These are phyloP conservation scores for Hypomecis punctinalis DNA, from an alignment of 2,888 invertebrate species.

Conservation along the genomic window DNA sequence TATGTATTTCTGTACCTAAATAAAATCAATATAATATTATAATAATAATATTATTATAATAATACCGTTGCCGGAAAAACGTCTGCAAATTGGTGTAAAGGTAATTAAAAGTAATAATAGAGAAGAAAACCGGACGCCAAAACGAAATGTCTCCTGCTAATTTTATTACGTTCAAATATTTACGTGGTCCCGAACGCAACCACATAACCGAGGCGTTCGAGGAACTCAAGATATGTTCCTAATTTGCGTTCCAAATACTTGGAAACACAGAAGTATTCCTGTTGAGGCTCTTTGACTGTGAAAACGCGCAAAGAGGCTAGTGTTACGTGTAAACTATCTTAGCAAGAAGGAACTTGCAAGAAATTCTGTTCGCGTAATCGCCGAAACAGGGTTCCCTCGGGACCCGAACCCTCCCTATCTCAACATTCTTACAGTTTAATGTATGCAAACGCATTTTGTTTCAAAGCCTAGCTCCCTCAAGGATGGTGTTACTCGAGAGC, in stretches of 20 bases:
- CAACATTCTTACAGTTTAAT: slow-evolving; percentile 84
- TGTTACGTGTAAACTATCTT: slow-evolving; percentile 81
- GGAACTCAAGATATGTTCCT: slow-evolving; percentile 73
- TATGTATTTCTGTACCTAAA: too few relatives aligned
- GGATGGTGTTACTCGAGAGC: slow-evolving; percentile 76
- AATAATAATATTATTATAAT: too few relatives aligned
- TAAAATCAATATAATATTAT: too few relatives aligned
- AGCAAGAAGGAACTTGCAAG: slow-evolving; percentile 72
- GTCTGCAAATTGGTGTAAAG: too few relatives aligned
- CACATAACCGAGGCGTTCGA: slow-evolving; percentile 50
- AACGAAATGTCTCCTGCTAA: slow-evolving; percentile 49
- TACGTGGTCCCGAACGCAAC: slow-evolving; percentile 59
- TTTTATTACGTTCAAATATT: slow-evolving; percentile 73
- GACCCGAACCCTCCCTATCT: slow-evolving; percentile 79
- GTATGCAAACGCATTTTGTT: slow-evolving; percentile 86
- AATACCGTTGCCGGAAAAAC: too few relatives aligned
- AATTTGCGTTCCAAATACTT: slow-evolving; percentile 84
- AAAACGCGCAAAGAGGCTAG: slow-evolving; percentile 78
- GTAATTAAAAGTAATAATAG: too few relatives aligned
- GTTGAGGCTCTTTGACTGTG: slow-evolving; percentile 73
- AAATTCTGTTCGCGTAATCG: slow-evolving; percentile 84
- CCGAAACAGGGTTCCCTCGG: slow-evolving; percentile 78
- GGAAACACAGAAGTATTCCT: slow-evolving; percentile 76
- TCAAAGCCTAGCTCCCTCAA: slow-evolving; percentile 82
- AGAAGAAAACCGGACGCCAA: slow-evolving; percentile 40